phyloP scores from a whole-genome alignment of 92 coral and sea anemone species.

The Paragorgia papillata region DNA sequence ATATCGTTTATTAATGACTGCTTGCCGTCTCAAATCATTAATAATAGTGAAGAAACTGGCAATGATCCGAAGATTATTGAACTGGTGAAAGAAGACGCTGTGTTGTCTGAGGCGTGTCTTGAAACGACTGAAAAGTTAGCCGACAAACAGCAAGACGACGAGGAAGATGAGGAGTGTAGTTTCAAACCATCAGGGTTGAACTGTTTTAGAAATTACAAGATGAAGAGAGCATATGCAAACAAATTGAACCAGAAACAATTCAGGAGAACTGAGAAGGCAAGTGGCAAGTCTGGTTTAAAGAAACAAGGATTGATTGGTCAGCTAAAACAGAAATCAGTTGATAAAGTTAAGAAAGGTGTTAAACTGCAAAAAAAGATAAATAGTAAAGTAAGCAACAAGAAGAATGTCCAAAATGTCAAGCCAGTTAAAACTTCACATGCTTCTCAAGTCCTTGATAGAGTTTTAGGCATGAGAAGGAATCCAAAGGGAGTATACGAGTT shows the following conservation, averaged over 20 bases:
- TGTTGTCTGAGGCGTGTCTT: constrained; percentile 22
- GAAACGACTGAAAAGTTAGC: constrained; percentile 56
- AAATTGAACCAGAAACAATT: constrained; percentile 62
- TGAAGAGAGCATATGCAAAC: constrained; percentile 60
- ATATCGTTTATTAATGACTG: background rate
- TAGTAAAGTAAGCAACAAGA: background rate
- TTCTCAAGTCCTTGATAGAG: constrained; percentile 74
- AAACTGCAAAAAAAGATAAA: background rate
- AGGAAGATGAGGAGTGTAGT: background rate
- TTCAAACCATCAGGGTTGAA: constrained; percentile 1
- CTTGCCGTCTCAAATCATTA: constrained; percentile 32
- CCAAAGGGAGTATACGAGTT: constrained; percentile 74
- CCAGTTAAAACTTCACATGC: constrained; percentile 52
- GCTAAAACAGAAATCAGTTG: constrained; percentile 50
- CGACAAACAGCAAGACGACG: background rate
- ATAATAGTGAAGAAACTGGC: constrained; percentile 71
- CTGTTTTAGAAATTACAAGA: constrained; percentile 51
- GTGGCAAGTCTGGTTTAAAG: constrained; percentile 25
- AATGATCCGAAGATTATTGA: constrained; percentile 30
- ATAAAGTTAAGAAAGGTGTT: constrained; percentile 27
- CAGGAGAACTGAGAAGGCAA: constrained; percentile 16
- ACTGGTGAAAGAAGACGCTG: constrained; percentile 46
- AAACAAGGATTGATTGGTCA: constrained; percentile 13
- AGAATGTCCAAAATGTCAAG: constrained; percentile 28
- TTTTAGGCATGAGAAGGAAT: constrained; percentile 87